These are phyloP conservation scores for Ridgeia piscesae DNA, from an alignment of 1,140 invertebrate genomes.

Conservation along the genomic window DNA sequence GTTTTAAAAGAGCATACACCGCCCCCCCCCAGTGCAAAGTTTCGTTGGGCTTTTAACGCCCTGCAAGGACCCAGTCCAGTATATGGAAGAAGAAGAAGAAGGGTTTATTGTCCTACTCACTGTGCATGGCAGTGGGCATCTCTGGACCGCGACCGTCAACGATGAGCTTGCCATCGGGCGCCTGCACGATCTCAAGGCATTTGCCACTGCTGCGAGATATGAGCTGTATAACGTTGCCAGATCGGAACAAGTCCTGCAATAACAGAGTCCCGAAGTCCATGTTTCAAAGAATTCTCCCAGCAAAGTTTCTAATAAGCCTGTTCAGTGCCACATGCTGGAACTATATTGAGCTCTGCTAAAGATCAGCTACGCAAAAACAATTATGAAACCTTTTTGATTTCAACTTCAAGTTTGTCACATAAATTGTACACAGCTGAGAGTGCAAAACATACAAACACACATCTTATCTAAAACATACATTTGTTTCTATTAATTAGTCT, in stretches of 20 bases:
- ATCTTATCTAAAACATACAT: no score
- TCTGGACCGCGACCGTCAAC: constrained; percentile 43
- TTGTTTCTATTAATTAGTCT: neutral
- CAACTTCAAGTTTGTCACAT: no score
- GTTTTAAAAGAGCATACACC: no score
- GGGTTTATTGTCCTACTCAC: neutral
- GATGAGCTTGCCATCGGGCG: constrained; percentile 36
- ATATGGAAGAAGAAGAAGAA: no score
- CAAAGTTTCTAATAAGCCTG: neutral
- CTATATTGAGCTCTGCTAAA: neutral
- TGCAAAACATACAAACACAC: no score
- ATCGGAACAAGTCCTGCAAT: constrained; percentile 42
- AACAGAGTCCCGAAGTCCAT: neutral
- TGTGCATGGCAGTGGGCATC: constrained; percentile 20
- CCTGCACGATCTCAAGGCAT: constrained; percentile 41
- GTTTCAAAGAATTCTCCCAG: neutral
- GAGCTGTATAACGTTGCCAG: constrained; percentile 46
- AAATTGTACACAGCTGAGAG: no score
- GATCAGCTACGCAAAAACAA: neutral
- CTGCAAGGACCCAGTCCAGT: no score
- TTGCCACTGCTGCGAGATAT: constrained; percentile 41
- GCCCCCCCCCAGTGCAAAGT: no score
- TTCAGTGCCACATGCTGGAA: neutral
- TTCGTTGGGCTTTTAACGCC: no score
- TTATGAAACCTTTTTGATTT: no score